Conservation (phyloP, 2,113 vertebrate species). For the Polypterus senegalus region DNA sequence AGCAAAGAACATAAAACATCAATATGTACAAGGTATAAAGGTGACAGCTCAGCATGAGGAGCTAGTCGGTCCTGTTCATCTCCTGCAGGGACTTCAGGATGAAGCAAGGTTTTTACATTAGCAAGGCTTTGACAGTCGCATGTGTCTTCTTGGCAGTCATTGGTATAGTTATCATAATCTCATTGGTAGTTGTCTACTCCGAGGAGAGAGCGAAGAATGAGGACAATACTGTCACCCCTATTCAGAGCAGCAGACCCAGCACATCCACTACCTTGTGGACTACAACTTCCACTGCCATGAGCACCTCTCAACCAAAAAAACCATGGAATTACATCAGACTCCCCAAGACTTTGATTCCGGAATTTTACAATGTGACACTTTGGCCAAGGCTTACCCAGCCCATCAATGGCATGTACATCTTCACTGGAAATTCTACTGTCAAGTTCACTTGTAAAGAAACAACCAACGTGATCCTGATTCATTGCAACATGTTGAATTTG, state of each 20-base stretch:
- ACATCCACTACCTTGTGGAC: neutral
- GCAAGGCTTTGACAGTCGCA: constrained; percentile 36
- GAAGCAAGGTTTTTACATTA: constrained; percentile 56
- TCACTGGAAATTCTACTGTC: constrained; percentile 40
- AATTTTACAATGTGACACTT: constrained; percentile 38
- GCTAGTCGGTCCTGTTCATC: too few relatives aligned
- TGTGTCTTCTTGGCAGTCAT: constrained; percentile 35
- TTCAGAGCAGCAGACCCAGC: rapidly evolving
- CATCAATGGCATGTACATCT: constrained; percentile 22
- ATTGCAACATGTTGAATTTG: constrained; percentile 58
- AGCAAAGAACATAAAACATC: too few relatives aligned
- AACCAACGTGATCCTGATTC: constrained; percentile 49
- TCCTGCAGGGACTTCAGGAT: constrained; percentile 21
- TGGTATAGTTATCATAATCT: constrained; percentile 40
- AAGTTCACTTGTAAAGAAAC: constrained; percentile 26
- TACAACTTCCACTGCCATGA: constrained; percentile 2
- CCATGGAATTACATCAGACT: constrained; percentile 41
- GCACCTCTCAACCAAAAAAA: rapidly evolving
- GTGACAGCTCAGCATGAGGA: too few relatives aligned
- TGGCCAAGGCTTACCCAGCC: constrained; percentile 32
- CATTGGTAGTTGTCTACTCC: constrained; percentile 41
- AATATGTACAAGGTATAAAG: too few relatives aligned
- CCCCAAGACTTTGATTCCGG: constrained; percentile 24
- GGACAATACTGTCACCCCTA: rapidly evolving
- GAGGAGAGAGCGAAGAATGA: constrained; percentile 41